Evolutionary conservation across 2,888 invertebrate species (phyloP).

Genomic region (Polydesmus complanatus): DNA sequence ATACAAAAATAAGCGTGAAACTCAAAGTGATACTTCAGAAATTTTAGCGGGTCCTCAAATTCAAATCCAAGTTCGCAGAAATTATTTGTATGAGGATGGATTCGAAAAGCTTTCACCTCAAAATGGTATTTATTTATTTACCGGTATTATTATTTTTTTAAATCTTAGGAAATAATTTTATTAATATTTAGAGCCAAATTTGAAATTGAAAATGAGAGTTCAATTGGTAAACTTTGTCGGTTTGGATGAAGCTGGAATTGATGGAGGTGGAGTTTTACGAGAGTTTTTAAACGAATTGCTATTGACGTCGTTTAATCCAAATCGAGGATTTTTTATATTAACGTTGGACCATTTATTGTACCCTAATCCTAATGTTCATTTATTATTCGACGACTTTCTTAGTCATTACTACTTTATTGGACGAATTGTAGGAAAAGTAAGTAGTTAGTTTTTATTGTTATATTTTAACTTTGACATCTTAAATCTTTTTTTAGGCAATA

Average conservation of each 20-base stretch:
- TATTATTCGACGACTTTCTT: slow-evolving; percentile 69
- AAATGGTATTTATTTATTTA: slow-evolving; percentile 49
- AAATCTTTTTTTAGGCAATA: slow-evolving; percentile 50
- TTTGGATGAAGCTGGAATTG: slow-evolving; percentile 87
- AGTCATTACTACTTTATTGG: slow-evolving; percentile 92
- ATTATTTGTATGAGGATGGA: slow-evolving; percentile 95
- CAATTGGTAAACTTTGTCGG: slow-evolving; percentile 82
- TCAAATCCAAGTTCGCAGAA: slow-evolving; percentile 62
- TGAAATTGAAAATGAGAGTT: slow-evolving; percentile 71
- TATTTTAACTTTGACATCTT: neutral
- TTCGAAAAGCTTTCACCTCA: slow-evolving; percentile 81
- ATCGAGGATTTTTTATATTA: slow-evolving; percentile 76
- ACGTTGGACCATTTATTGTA: slow-evolving; percentile 88
- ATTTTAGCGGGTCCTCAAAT: slow-evolving; percentile 63
- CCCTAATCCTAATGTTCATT: slow-evolving; percentile 83
- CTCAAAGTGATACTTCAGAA: slow-evolving; percentile 58
- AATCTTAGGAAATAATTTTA: neutral
- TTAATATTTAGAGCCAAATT: slow-evolving; percentile 55
- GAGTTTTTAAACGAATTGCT: slow-evolving; percentile 89
- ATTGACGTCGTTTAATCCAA: slow-evolving; percentile 91
- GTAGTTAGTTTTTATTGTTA: neutral
- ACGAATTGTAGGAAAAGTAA: slow-evolving; percentile 76
- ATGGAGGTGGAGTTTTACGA: slow-evolving; percentile 91
- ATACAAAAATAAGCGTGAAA: slow-evolving; percentile 47
- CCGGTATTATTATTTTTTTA: neutral